Evolutionary conservation across 2,888 invertebrate species (phyloP).

Genomic region (Lamellibrachia columna): DNA sequence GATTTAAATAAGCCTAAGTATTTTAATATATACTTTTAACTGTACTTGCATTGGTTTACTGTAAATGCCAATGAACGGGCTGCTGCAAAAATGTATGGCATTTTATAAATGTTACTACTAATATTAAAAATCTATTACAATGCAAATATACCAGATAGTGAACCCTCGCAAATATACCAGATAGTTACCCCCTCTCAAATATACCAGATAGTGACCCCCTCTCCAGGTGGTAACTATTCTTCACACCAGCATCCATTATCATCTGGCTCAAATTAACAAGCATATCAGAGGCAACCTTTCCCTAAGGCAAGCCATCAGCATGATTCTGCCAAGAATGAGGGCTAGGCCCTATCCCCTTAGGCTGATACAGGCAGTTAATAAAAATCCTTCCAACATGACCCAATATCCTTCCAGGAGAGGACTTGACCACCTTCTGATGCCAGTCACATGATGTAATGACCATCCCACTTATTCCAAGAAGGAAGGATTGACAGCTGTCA

Average conservation of each 20-base stretch:
- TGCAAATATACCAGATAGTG: not conserved
- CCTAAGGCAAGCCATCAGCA: not conserved
- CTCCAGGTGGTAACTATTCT: not conserved
- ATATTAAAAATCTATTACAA: not conserved
- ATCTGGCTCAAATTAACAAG: constrained; percentile 5
- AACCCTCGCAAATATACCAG: not conserved
- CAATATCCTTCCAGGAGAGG: too few species aligned
- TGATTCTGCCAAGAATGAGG: not conserved
- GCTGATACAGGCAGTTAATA: not conserved
- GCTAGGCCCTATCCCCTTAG: not conserved
- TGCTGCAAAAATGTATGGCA: not conserved
- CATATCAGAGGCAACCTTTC: not conserved
- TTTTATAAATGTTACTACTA: not conserved
- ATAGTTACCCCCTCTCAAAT: not conserved
- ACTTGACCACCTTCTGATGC: too few species aligned
- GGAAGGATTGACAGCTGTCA: too few species aligned
- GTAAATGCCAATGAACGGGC: not conserved
- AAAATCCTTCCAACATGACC: too few species aligned
- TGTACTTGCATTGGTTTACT: not conserved
- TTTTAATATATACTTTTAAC: too few species aligned
- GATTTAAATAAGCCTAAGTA: too few species aligned
- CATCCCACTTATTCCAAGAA: too few species aligned
- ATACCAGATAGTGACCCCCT: not conserved
- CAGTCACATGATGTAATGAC: too few species aligned
- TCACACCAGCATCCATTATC: constrained; percentile 8